Percentiles rank a stretch among this genome's conserved stretches.
Conservation (phyloP, 2,797 vertebrate genomes). For the Chelidonichthys spinosus region DNA sequence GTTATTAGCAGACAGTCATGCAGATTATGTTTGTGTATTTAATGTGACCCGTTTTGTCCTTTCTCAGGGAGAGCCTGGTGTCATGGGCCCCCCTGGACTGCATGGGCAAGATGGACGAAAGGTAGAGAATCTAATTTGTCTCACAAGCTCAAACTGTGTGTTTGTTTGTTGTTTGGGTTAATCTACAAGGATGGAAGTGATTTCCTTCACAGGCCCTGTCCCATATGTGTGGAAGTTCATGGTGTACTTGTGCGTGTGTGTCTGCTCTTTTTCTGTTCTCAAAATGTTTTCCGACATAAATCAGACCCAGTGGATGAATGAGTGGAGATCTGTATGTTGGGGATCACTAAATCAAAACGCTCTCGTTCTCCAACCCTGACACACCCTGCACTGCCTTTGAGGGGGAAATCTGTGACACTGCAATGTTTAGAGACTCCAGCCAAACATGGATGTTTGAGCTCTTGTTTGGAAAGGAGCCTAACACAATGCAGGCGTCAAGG, state of each 20-base stretch:
- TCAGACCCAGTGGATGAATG: constrained; percentile 16
- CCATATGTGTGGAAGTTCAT: constrained; percentile 21
- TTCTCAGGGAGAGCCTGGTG: constrained; percentile 90
- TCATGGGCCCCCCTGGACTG: constrained; percentile 86
- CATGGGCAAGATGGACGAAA: constrained; percentile 90
- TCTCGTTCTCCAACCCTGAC: neutral
- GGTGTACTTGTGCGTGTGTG: neutral
- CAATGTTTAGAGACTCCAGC: constrained; percentile 43
- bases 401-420: constrained; percentile 36
- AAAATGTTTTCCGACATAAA: constrained; percentile 10
- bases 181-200: neutral
- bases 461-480: constrained; percentile 68
- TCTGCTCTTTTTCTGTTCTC: neutral
- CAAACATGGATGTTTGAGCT: constrained; percentile 70
- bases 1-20: neutral
- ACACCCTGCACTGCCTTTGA: constrained; percentile 30
- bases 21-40: neutral
- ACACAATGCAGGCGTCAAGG: constrained; percentile 47
- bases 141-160: constrained; percentile 8
- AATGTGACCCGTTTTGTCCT: constrained; percentile 38
- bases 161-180: constrained; percentile 16
- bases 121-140: constrained; percentile 79
- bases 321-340: neutral
- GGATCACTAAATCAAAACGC: constrained; percentile 31
- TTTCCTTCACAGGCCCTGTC: neutral